Evolutionary conservation across 1,140 invertebrate species (phyloP).

Genomic region (Listronotus oregonensis): DNA sequence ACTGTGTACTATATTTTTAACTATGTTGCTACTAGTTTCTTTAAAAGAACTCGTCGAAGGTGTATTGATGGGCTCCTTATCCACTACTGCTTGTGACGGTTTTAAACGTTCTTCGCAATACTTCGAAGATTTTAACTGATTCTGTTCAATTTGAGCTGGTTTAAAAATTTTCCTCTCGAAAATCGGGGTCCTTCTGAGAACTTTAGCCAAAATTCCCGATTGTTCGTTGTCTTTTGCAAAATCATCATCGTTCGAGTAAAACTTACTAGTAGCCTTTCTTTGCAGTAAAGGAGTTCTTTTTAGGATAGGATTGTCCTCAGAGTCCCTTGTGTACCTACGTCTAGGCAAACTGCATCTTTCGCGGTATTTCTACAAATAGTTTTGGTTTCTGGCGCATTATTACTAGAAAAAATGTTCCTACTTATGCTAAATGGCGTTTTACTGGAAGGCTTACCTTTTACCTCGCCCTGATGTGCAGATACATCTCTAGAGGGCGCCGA

Average conservation of each 20-base stretch:
- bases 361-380: slow-evolving; percentile 4
- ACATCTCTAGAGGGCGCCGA: neutral
- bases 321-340: slow-evolving; percentile 30
- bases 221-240: slow-evolving; percentile 5
- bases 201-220: slow-evolving; percentile 29
- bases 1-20: slow-evolving; percentile 52
- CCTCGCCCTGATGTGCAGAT: too few relatives aligned
- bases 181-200: slow-evolving; percentile 38
- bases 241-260: neutral
- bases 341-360: slow-evolving; percentile 22
- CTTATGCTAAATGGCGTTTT: slow-evolving; percentile 11
- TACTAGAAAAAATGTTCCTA: slow-evolving; percentile 6
- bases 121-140: neutral
- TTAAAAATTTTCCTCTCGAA: slow-evolving; percentile 31
- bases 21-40: slow-evolving; percentile 35
- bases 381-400: slow-evolving; percentile 1
- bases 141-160: neutral
- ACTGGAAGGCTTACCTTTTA: neutral
- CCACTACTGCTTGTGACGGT: neutral
- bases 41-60: slow-evolving; percentile 20
- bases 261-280: slow-evolving; percentile 13
- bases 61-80: neutral
- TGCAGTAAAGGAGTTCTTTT: slow-evolving; percentile 29
- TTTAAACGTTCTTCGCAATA: neutral
- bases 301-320: slow-evolving; percentile 20